Percentiles rank a stretch among this genome's conserved stretches.
phyloP scores from a whole-genome alignment of 2,888 invertebrate genomes.

The Sthenelais limicola region DNA sequence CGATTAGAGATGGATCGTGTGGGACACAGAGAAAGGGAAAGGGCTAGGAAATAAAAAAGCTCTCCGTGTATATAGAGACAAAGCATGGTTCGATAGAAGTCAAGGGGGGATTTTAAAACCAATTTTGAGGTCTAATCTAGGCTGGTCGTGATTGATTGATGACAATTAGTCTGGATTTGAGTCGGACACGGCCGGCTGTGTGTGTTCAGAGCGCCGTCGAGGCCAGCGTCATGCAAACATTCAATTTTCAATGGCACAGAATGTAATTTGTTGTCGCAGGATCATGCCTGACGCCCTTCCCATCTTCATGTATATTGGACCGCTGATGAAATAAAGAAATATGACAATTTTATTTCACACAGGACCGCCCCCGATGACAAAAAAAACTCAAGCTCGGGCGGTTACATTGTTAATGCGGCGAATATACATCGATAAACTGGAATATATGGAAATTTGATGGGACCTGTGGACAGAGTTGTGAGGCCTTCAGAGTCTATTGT shows the following conservation, averaged over 20 bases:
- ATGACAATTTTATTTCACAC: slow-evolving; percentile 38
- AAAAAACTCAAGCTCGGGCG: neutral
- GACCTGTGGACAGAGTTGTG: neutral
- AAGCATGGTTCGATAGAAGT: no score
- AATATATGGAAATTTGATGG: slow-evolving; percentile 38
- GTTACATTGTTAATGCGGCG: slow-evolving; percentile 15
- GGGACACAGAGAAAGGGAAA: no score
- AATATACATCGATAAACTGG: slow-evolving; percentile 33
- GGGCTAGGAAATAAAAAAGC: no score
- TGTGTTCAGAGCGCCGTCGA: slow-evolving; percentile 16
- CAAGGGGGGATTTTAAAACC: slow-evolving; percentile 34
- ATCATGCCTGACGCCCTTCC: slow-evolving; percentile 30
- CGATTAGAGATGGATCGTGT: no score
- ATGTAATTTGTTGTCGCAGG: slow-evolving; percentile 36
- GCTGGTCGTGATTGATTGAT: slow-evolving; percentile 22
- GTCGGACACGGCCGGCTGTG: slow-evolving; percentile 5
- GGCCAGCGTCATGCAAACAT: slow-evolving; percentile 35
- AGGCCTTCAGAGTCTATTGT: slow-evolving; percentile 35
- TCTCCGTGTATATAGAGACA: no score
- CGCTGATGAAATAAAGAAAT: slow-evolving; percentile 38
- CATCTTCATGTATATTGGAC: slow-evolving; percentile 38
- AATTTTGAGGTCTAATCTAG: slow-evolving; percentile 32
- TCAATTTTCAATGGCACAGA: slow-evolving; percentile 33
- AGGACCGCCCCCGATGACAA: neutral
- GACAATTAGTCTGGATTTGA: slow-evolving; percentile 14